Evolutionary conservation across 2,113 vertebrate genomes (phyloP), one percentile per base, ranked within the genome.

Genomic region (Mus pahari): DNA sequence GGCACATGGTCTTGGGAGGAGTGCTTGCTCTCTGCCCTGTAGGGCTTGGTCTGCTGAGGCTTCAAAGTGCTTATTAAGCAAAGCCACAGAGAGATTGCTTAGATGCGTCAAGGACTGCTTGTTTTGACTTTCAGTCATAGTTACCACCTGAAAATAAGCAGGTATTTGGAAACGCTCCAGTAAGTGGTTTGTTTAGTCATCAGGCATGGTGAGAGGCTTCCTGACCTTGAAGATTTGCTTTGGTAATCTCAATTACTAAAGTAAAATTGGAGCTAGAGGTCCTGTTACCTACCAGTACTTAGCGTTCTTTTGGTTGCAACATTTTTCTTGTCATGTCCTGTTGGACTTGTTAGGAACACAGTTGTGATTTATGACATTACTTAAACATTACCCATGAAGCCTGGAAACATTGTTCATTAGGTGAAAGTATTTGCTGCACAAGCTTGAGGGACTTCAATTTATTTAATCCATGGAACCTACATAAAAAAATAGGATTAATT

Each of bases 251-350:
- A 87, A 6, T 91, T n/a, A 97, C 53, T 90, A 91, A 36, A 71
- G 48, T 82, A 91, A 95, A 97, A 94, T 94, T 97, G 6, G 10
- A 90, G 42, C 9, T 92, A 89, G 53, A 88, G 89, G 22, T 87
- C 14, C 42, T 75, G 4, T 95, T 88, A 79, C 4, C 39, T 94
- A 31, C 20, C 36, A 86, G 64, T 70, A 60, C 31, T 68, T 88
- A 60, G 73, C 11, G 17, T 82, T 58, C 48, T 53, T 94, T 39
- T 66, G 28, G 12, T 95, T 42, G 26, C 3, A 48, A 91, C 42
- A 77, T 39, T 83, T 86, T 78, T 94, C 48, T 84, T 92, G 26
- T 91, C 39, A 24, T 50, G 62, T n/a, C 70, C 45, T 68, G 19
- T 93, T 28, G 50, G 36, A 10, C 20, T 77, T 79, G 26, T 84